Evolutionary conservation across 2,113 vertebrate species (phyloP), one percentile per base, ranked within the genome.

Genomic region (Tichodroma muraria): DNA sequence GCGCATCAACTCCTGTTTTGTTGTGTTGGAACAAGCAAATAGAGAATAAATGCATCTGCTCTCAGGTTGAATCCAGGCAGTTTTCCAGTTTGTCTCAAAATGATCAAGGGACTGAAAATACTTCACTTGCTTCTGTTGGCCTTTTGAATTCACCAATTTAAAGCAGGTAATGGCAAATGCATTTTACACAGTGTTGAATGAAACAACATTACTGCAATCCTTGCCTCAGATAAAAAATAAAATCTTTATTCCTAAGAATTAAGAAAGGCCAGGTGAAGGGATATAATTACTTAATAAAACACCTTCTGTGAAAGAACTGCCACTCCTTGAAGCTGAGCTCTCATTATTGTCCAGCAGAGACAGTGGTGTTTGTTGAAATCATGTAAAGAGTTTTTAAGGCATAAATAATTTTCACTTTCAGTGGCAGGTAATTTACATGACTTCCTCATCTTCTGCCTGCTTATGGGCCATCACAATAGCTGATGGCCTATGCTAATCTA

Each of bases 31-130:
- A 85, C 90, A 92, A 90, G 85, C 40, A 91, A 91, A 77, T 33
- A 72, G 85, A 93, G 59, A 93, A 94, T 93, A 94, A 89, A 93
- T 83, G 69, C 37, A 89, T 77, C 50, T 95, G 85, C 82, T 82
- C 63, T 85, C 76, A 95, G 52, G 75, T 89, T 80, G 87, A 52
- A 85, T 83, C 22, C 85, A 71, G 82, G 85, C 75, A 60, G 33
- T 90, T 95, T 96, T 91, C 87, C 80, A 92, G 61, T 90, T 87
- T 70, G 85, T 80, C 68, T 90, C 76, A 60, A 88, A 79, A 71
- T 71, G 72, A 88, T 90, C 37, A 83, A 59, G 40, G 44, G 54
- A 90, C 59, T 86, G 69, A 90, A 93, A 91, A 94, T 57, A 57
- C 52, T 92, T 88, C 4, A 4, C 42, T 91, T 80, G 69, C 59